Conservation (phyloP, 2,113 vertebrate species). For the Cebidichthys violaceus region DNA sequence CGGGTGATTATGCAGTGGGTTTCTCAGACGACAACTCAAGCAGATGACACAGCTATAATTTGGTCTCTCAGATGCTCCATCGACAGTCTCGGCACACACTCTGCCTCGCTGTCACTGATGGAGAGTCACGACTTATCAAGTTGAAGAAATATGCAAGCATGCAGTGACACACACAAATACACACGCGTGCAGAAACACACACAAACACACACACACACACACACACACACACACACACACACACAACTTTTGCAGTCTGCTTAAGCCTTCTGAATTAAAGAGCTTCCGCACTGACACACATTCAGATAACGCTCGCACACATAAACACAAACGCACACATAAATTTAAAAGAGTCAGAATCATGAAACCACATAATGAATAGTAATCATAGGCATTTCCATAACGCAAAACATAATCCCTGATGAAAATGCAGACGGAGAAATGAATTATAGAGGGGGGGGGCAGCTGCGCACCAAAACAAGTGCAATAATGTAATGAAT, state of each 20-base stretch:
- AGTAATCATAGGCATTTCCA: conserved; percentile 80
- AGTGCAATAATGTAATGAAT: conserved; percentile 74
- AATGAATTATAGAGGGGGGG: conserved; percentile 69
- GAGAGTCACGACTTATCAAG: conserved; percentile 79
- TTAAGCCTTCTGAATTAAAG: conserved; percentile 73
- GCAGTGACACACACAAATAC: conserved; percentile 29
- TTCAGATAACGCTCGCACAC: conserved; percentile 22
- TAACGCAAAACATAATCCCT: conserved; percentile 76
- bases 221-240: conserved; percentile 38
- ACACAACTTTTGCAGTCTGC: conserved; percentile 57
- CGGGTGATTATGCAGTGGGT: conserved; percentile 69
- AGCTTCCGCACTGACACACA: conserved; percentile 44
- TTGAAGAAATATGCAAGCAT: conserved; percentile 72
- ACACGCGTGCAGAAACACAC: conserved; percentile 31
- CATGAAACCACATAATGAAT: conserved; percentile 79
- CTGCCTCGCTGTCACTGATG: conserved; percentile 74
- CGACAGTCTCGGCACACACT: conserved; percentile 78
- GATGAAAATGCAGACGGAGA: conserved; percentile 72
- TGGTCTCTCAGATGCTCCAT: conserved; percentile 79
- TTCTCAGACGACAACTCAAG: conserved; percentile 74
- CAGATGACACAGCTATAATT: conserved; percentile 82
- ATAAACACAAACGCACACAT: conserved; percentile 47
- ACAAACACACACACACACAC: conserved; percentile 16
- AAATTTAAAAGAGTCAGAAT: conserved; percentile 71
- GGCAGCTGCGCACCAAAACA: conserved; percentile 67